Conservation (phyloP, 1,140 invertebrate genomes). For the Sycophaga agraensis region DNA sequence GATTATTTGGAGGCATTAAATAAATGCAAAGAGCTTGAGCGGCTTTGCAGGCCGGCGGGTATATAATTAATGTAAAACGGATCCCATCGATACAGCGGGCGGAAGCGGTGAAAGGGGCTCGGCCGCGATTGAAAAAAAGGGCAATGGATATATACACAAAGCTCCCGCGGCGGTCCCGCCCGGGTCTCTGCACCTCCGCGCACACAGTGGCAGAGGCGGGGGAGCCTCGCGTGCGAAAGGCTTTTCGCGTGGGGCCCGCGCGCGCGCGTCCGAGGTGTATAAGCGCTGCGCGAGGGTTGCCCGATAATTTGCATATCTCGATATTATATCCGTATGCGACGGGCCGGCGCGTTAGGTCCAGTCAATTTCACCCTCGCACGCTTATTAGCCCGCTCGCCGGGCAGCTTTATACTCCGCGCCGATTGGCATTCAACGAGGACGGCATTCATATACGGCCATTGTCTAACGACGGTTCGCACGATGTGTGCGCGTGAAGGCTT, state of each 20-base stretch:
- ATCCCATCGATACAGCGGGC: no score
- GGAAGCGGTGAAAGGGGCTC: no score
- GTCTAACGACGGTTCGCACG: conserved; percentile 19
- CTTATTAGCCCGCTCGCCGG: no score
- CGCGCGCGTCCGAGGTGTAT: not conserved
- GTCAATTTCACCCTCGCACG: conserved; percentile 12
- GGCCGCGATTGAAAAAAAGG: no score
- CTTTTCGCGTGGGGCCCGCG: no score
- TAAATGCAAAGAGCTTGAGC: no score
- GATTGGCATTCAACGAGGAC: not conserved
- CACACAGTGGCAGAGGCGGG: not conserved
- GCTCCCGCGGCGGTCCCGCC: not conserved
- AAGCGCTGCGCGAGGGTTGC: not conserved
- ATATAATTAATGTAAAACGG: no score
- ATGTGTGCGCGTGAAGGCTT: not conserved
- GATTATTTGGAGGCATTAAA: no score
- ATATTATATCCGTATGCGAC: conserved; percentile 13
- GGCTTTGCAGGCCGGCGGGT: no score
- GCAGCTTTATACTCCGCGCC: not conserved
- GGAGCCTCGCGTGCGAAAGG: not conserved
- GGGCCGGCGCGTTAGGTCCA: not conserved
- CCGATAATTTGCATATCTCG: conserved; percentile 22
- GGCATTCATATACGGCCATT: not conserved
- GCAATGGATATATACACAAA: no score
- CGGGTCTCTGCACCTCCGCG: not conserved